Evolutionary conservation across 2,888 invertebrate genomes (phyloP).

Genomic region (Tethea ocularis): DNA sequence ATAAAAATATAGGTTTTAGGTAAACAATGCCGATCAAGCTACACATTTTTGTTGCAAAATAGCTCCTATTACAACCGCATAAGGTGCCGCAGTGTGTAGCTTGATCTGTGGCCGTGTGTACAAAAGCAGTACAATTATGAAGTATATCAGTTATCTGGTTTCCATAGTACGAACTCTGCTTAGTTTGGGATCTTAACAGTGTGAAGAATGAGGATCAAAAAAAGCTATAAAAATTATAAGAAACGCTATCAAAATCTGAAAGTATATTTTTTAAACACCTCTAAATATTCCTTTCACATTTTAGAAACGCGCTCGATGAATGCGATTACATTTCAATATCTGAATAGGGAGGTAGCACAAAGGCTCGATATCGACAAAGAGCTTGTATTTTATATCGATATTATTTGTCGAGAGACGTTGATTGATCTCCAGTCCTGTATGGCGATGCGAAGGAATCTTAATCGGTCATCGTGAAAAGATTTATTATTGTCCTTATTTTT

Average conservation of each 20-base stretch:
- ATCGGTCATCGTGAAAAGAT: constrained; percentile 28
- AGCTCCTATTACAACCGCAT: too few relatives aligned
- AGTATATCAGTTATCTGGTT: too few relatives aligned
- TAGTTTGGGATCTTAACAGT: too few relatives aligned
- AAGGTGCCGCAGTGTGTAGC: too few relatives aligned
- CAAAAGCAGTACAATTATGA: too few relatives aligned
- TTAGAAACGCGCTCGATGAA: not conserved
- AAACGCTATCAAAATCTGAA: not conserved
- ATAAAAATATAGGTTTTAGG: too few relatives aligned
- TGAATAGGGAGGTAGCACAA: not conserved
- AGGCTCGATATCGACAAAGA: constrained; percentile 12
- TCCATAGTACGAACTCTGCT: too few relatives aligned
- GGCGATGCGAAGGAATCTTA: constrained; percentile 27
- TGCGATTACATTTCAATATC: not conserved
- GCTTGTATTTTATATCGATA: constrained; percentile 19
- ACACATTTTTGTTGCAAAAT: too few relatives aligned
- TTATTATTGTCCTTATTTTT: not conserved
- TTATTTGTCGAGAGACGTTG: constrained; percentile 33
- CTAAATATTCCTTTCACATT: constrained; percentile 1
- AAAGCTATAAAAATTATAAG: too few relatives aligned
- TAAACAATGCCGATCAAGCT: too few relatives aligned
- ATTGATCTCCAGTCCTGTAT: constrained; percentile 30
- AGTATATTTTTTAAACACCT: not conserved
- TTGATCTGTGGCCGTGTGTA: too few relatives aligned
- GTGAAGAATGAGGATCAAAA: too few relatives aligned